These are phyloP conservation scores for Cephus runcator DNA, from an alignment of 2,888 invertebrate species.

Conservation along the genomic window DNA sequence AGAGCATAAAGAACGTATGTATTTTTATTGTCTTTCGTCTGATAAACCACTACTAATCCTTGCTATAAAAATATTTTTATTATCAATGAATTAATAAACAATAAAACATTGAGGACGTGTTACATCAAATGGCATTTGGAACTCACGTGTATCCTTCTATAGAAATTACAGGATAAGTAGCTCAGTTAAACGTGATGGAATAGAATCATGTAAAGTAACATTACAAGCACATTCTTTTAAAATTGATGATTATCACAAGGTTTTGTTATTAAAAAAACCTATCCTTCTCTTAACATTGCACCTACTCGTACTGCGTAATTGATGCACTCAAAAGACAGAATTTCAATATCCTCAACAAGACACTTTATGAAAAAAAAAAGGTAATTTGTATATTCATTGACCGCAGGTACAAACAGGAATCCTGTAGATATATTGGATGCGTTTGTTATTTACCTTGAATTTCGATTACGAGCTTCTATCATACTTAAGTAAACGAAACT, in stretches of 20 bases:
- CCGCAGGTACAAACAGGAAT: neutral
- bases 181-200: neutral
- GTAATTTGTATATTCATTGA: neutral
- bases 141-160: neutral
- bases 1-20: too few species aligned
- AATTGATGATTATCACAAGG: neutral
- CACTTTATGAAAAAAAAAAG: neutral
- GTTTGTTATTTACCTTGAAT: neutral
- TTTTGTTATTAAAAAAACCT: neutral
- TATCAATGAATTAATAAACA: neutral
- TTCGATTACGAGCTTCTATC: neutral
- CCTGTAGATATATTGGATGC: neutral
- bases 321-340: neutral
- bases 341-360: neutral
- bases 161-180: neutral
- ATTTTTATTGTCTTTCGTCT: neutral
- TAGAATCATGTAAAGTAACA: neutral
- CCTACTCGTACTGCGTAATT: neutral
- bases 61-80: neutral
- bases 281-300: neutral
- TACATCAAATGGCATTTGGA: neutral
- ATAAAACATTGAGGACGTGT: neutral
- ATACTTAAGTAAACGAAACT: neutral
- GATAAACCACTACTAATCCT: neutral
- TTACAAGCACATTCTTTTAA: neutral